Evolutionary conservation across 2,113 vertebrate genomes (phyloP), one percentile per base, ranked within the genome.

Genomic region (Dasyprocta punctata): DNA sequence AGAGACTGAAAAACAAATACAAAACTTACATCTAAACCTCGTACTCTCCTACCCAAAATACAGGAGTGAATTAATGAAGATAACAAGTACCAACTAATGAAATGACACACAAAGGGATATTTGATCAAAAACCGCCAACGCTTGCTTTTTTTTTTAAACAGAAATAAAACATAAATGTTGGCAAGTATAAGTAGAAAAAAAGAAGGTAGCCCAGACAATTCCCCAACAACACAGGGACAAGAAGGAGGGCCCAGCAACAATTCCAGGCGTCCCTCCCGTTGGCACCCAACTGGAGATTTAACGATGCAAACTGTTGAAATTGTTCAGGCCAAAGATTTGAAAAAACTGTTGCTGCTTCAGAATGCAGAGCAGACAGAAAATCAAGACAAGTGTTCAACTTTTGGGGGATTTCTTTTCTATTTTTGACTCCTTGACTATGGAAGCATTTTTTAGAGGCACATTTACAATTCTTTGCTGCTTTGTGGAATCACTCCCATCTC

Each of bases 41-140:
- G 38, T 60, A 61, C 20, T 49, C 5, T 3, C 0, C 0, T 10
- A 20, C 49, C 13, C 1, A 36, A 52, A 89, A 61, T 56, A 44
- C 13, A 44, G 38, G 3, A 86, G 24, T 82, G 47, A 95, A 75
- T 69, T 77, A 61, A 81, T 33, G 69, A 77, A 82, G 36, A 77
- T n/a, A 86, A 96, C n/a, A 93, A 44, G 36, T n/a, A 85, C 10
- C 58, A 86, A 61, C 36, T 54, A 81, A 95, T 75, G 33, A 44
- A 89, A 58, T 65, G 36, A 41, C 33, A 58, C 10, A 88, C 58
- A 92, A 94, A 61, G n/a, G 12, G 2, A 81, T 41, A 94, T 58
- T 61, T 87, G 22, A 78, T 56, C 3, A 65, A 95, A 92, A 98
- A 95, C 47, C n/a, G 86, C 20, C 16, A 67, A 84, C 78, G 44